Conservation (phyloP, 1,140 invertebrate species). For the Lepidurus couesii region DNA sequence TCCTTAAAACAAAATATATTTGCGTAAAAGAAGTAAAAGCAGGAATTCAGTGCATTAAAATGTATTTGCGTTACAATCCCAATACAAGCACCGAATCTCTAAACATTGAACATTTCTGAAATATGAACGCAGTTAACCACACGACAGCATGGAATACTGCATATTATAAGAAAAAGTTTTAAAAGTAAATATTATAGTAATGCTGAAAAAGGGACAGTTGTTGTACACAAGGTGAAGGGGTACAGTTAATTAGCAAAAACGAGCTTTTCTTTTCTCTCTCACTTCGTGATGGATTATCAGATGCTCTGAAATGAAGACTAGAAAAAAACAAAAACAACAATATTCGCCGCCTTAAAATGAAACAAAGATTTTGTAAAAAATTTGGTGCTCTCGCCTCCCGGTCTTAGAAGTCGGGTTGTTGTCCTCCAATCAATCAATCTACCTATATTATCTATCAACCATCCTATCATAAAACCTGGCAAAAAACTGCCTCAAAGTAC, state of each 20-base stretch:
- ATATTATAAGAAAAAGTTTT: not conserved
- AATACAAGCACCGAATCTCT: not conserved
- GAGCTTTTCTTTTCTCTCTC: not conserved
- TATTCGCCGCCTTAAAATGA: not conserved
- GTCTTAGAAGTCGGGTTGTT: not conserved
- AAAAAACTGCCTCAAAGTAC: not conserved
- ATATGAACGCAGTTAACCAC: not conserved
- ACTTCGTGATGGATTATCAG: constrained; percentile 22
- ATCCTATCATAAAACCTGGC: not conserved
- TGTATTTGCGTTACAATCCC: constrained; percentile 22
- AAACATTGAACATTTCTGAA: constrained; percentile 1
- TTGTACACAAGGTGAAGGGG: constrained; percentile 2
- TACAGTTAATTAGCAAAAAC: constrained; percentile 6
- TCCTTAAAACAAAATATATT: too few species aligned
- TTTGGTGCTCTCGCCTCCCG: not conserved
- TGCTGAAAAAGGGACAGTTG: not conserved
- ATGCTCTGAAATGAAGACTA: constrained; percentile 19
- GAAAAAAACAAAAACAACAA: not conserved
- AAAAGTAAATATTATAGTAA: not conserved
- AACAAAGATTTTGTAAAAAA: not conserved
- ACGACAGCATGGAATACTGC: constrained; percentile 9
- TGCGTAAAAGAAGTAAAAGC: too few species aligned
- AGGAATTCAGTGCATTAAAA: not conserved
- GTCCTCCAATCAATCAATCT: not conserved
- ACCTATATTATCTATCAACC: too few species aligned